Conservation (phyloP, 2,113 vertebrate species). For the Scophthalmus maximus region DNA sequence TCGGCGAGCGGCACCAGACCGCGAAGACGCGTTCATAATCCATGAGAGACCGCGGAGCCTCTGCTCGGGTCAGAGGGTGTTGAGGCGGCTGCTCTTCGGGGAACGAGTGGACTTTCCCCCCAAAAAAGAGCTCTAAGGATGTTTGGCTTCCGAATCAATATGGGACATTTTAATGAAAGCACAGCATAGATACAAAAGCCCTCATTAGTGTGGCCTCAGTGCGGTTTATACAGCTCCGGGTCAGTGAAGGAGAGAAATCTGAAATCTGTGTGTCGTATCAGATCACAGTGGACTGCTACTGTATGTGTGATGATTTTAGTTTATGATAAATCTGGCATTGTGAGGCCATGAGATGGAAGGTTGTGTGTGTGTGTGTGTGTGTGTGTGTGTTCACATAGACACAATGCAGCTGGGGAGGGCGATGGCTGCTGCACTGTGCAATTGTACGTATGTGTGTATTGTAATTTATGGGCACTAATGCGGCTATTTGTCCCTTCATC, state of each 20-base stretch:
- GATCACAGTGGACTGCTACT: neutral
- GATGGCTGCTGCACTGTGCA: constrained; percentile 4
- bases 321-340: neutral
- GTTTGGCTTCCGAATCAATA: constrained; percentile 17
- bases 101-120: constrained; percentile 18
- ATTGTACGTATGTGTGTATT: constrained; percentile 26
- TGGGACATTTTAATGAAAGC: neutral
- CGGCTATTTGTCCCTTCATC: constrained; percentile 68
- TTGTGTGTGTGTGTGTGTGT: neutral
- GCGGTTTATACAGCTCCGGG: neutral
- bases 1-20: too few species aligned
- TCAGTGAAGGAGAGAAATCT: neutral
- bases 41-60: constrained; percentile 20
- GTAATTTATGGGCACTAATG: constrained; percentile 74
- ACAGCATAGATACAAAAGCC: neutral
- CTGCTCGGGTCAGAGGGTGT: constrained; percentile 29
- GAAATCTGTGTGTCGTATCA: neutral
- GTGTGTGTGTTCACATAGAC: neutral
- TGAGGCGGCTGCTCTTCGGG: constrained; percentile 19
- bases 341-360: neutral
- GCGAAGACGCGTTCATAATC: constrained; percentile 41
- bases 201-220: neutral
- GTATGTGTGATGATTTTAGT: neutral
- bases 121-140: constrained; percentile 12
- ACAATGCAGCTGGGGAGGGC: constrained; percentile 18